Base-by-base conservation (phyloP, 1,140 invertebrate species). In the Trypoxylus dichotomus region DNA sequence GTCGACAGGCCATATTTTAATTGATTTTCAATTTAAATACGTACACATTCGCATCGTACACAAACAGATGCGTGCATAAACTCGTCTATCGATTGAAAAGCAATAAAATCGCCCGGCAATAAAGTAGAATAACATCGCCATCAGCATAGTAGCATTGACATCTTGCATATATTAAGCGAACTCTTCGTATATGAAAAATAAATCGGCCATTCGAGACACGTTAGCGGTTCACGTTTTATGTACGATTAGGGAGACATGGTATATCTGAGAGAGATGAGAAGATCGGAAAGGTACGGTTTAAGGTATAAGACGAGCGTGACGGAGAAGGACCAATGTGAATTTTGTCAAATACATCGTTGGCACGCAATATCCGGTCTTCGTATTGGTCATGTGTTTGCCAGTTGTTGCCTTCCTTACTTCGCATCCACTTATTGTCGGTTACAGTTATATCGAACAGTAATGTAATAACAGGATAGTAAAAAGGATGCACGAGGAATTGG, bases 341-440 rank as follows among this genome's bases (percentile, higher is more conserved):
- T 68, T 68, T 68, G 60, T 68, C 60, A 68, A 68, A 68, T 68
- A 19, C 25, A 68, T 68, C 60, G 60, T 29, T 68, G 60, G 60
- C 60, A 68, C 60, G 60, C 60, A 68, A 68, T 68, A 68, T 68
- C 60, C 60, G 60, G 60, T 68, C 24, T 68, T 68, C 21, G 27
- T 68, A 68, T 68, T 68, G 60, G 60, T 68, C 60, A 68, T 68
- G 60, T 68, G 60, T 68, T 68, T 68, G 60, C 60, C 60, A 68
- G 60, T 68, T 68, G 60, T 25, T 68, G 60, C 60, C 8, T 68
- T 60, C 21, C 7, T 7, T 68, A 68, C 24, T 68, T 68, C 60
- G 60, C 60, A 68, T 68, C 60, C 60, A 68, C 24, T 68, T 68
- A 68, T 32, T 32, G 32, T 7, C 32, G 32, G 60, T 27, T 68